Percentiles rank a stretch among this genome's conserved stretches.
phyloP scores from a whole-genome alignment of 2,888 invertebrate species.

The Norana najaformis region DNA sequence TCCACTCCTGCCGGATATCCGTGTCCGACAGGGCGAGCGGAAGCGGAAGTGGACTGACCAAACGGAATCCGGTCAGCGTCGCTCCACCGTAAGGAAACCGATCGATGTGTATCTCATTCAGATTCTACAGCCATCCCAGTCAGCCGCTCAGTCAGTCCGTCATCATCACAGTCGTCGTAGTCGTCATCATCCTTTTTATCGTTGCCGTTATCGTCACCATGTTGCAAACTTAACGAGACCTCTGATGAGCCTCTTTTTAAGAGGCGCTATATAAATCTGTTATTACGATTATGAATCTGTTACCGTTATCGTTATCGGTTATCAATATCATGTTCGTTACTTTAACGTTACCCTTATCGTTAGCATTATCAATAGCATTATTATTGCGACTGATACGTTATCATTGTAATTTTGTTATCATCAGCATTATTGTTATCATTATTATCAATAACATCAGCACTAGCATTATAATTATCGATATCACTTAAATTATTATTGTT shows the following conservation, averaged over 20 bases:
- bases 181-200: no score
- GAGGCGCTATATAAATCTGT: no score
- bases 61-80: neutral
- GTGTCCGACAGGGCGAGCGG: neutral
- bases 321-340: neutral
- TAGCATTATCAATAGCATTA: neutral
- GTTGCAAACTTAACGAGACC: no score
- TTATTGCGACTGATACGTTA: neutral
- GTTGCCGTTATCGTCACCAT: neutral
- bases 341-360: neutral
- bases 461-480: no score
- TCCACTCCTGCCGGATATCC: conserved; percentile 5
- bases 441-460: neutral
- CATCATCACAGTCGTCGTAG: neutral
- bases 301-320: neutral
- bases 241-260: no score
- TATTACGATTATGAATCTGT: no score
- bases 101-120: neutral
- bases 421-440: neutral
- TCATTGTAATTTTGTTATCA: neutral
- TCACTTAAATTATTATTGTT: neutral
- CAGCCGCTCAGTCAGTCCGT: neutral
- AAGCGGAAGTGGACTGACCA: neutral
- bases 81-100: conserved; percentile 8
- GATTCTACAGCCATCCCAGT: neutral